phyloP scores from a whole-genome alignment of 2,797 vertebrate genomes.

The Poecilia picta region DNA sequence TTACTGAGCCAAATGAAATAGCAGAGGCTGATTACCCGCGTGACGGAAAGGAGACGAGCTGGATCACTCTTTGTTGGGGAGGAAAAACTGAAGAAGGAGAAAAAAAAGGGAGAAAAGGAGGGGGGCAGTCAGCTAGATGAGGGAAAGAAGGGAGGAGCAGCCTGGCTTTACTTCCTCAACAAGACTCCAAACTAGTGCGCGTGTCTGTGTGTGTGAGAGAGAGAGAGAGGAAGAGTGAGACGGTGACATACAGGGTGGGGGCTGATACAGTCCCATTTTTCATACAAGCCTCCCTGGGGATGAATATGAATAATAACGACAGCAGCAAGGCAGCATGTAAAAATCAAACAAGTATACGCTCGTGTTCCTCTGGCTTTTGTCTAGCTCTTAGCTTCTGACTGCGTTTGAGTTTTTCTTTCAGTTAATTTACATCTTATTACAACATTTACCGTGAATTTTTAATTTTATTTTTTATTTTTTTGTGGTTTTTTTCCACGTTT shows the following conservation, averaged over 20 bases:
- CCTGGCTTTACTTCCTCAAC: conserved; percentile 56
- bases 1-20: conserved; percentile 83
- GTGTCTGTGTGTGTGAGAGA: conserved; percentile 43
- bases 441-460: conserved; percentile 7
- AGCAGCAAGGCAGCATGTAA: conserved; percentile 55
- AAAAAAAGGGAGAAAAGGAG: not conserved
- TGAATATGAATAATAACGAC: conserved; percentile 70
- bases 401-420: conserved; percentile 21
- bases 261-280: conserved; percentile 63
- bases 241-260: conserved; percentile 47
- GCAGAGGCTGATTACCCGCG: conserved; percentile 79
- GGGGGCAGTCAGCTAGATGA: not conserved
- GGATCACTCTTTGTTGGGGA: conserved; percentile 62
- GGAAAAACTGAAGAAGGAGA: conserved; percentile 42
- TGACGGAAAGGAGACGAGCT: conserved; percentile 73
- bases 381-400: conserved; percentile 22
- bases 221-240: conserved; percentile 36
- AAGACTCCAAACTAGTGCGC: conserved; percentile 56
- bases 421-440: conserved; percentile 12
- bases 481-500: not conserved
- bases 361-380: conserved; percentile 46
- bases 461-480: not conserved
- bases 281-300: conserved; percentile 67
- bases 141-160: conserved; percentile 14
- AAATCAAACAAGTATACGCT: conserved; percentile 65